Percentiles rank a stretch among this genome's conserved stretches.
Evolutionary conservation across 1,140 invertebrate genomes (phyloP).

Genomic region (Copidosoma floridanum): DNA sequence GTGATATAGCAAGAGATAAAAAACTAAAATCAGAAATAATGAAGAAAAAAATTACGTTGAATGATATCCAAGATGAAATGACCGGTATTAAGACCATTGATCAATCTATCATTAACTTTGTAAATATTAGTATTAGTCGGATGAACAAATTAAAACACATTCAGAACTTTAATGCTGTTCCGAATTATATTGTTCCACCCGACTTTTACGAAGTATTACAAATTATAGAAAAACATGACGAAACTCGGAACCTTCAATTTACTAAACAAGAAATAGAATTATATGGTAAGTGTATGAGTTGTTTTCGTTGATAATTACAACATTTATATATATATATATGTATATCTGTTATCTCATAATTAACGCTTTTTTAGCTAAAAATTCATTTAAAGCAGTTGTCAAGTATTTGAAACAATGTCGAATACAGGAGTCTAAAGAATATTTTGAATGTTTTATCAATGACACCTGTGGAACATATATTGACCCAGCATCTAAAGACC

Average conservation of each 20-base stretch:
- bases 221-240: constrained; percentile 52
- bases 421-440: constrained; percentile 59
- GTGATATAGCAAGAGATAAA: constrained; percentile 6
- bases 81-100: constrained; percentile 57
- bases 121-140: constrained; percentile 39
- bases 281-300: too few relatives aligned
- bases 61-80: constrained; percentile 19
- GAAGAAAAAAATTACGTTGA: constrained; percentile 7
- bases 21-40: constrained; percentile 7
- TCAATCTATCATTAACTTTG: constrained; percentile 57
- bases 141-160: constrained; percentile 18
- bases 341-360: too few relatives aligned
- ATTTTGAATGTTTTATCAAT: constrained; percentile 50
- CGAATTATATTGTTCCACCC: constrained; percentile 52
- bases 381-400: constrained; percentile 57
- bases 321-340: too few relatives aligned
- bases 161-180: constrained; percentile 8
- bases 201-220: constrained; percentile 61
- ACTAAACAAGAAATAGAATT: too few relatives aligned
- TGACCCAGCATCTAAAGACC: constrained; percentile 59
- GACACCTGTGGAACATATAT: constrained; percentile 34
- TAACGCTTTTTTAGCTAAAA: neutral
- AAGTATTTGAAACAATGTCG: constrained; percentile 56
- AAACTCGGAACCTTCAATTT: constrained; percentile 47
- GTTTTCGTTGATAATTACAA: too few relatives aligned